A percentile compares a stretch with the other conserved stretches of the same genome.
These are phyloP conservation scores for Chromoteleia sp. DNA, from an alignment of 2,888 invertebrate genomes.

Conservation along the genomic window DNA sequence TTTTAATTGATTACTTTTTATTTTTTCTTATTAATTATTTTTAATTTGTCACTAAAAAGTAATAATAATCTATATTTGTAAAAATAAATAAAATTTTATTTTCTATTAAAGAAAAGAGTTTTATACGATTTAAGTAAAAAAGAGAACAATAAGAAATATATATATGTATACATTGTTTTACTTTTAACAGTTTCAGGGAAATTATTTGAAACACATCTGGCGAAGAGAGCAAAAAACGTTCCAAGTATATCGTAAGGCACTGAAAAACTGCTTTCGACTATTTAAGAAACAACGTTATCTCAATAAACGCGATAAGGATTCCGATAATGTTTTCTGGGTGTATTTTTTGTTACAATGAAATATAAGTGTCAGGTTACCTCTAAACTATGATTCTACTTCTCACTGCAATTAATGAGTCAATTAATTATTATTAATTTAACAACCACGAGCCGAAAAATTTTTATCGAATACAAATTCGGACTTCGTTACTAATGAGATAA, in stretches of 20 bases:
- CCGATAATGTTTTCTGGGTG: conserved; percentile 20
- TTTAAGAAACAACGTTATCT: conserved; percentile 28
- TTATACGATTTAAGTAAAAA: no score
- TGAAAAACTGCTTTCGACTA: conserved; percentile 11
- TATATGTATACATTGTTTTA: neutral
- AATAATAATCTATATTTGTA: no score
- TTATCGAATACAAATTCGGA: no score
- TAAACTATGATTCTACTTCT: conserved; percentile 7
- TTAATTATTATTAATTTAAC: neutral
- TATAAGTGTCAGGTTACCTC: neutral
- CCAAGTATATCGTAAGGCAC: neutral
- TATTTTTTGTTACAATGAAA: conserved; percentile 1
- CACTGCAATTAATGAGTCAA: neutral
- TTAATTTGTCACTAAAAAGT: no score
- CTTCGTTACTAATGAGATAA: no score
- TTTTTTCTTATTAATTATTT: no score
- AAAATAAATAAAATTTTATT: no score
- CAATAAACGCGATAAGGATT: conserved; percentile 31
- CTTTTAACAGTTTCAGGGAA: neutral
- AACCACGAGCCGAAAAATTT: no score
- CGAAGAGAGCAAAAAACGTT: neutral
- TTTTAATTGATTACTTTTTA: no score
- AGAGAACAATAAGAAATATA: no score
- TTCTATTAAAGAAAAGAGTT: no score
- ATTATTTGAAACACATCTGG: neutral